Evolutionary conservation across 2,888 invertebrate species (phyloP), one percentile per base, ranked within the genome.

Genomic region (Cryptus viduatorius): DNA sequence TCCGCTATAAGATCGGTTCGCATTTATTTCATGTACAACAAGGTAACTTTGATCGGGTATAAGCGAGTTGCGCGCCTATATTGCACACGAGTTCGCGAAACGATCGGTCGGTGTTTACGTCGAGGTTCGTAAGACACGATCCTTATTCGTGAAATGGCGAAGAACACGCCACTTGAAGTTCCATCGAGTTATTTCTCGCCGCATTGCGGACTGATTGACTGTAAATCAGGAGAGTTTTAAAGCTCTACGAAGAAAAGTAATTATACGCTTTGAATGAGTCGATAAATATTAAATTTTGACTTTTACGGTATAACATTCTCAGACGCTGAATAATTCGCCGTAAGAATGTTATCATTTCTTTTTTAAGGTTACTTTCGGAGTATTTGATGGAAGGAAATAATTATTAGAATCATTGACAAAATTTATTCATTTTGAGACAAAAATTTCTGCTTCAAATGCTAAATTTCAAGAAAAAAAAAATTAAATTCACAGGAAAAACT

Each of bases 81-180:
- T 77, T 73, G 48, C 73, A 46, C 53, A 46, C 24, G 59, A 29
- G 10, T 77, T 80, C 76, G 65, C 16, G 56, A 77, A 78, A 84
- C 69, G 68, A 73, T 73, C 56, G 29, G 37, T 1, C 50, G 24
- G 56, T 81, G 78, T 81, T 81, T 81, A 81, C 81, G 76, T 67
- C 56, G 31, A 64, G 46, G 59, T 44, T 53, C 61, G 67, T 56
- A 44, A 68, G 59, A 59, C 31, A 37, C 44, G 59, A 75, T 78
- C 61, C 78, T 72, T 73, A 81, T 84, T 78, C 68, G 81, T 67
- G 16, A 44, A 4, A 48, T 42, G 29, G 46, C 16, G n/a, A 7
- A 59, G 14, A 19, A 12, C 4, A 42, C 37, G 19, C 19, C 31
- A 19, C 56, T 44, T 44, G 19, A 37, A 59, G 31, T 59, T 4